Conservation (phyloP, 2,797 vertebrate genomes). For the Acanthornis magna region DNA sequence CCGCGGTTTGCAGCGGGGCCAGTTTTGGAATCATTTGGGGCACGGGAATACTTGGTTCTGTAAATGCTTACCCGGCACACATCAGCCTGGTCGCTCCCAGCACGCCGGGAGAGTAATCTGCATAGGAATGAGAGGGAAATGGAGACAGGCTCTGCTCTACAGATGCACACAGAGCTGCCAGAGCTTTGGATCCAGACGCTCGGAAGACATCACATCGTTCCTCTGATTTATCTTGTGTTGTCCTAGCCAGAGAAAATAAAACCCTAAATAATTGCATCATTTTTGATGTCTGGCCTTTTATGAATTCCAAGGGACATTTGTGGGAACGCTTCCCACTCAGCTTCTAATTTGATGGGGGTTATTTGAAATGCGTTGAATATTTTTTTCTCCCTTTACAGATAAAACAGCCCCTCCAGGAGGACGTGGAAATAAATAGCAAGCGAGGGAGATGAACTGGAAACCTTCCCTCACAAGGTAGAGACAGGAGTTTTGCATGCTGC, state of each 20-base stretch:
- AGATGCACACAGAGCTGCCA: background rate
- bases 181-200: background rate
- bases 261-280: background rate
- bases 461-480: background rate
- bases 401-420: slow-evolving; percentile 41
- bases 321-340: background rate
- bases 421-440: background rate
- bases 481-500: background rate
- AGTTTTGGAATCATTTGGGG: background rate
- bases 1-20: background rate
- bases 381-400: background rate
- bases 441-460: background rate
- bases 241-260: slow-evolving; percentile 12
- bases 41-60: background rate
- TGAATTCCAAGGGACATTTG: background rate
- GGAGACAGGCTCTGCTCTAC: background rate
- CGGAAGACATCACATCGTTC: background rate
- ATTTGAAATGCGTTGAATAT: background rate
- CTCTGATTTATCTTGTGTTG: slow-evolving; percentile 8
- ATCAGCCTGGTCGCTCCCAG: background rate
- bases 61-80: background rate
- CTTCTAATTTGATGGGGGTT: background rate
- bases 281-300: background rate
- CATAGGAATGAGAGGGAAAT: background rate
- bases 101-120: background rate